phyloP scores from a whole-genome alignment of 92 coral and sea anemone genomes.

The Epizoanthus rinbou region DNA sequence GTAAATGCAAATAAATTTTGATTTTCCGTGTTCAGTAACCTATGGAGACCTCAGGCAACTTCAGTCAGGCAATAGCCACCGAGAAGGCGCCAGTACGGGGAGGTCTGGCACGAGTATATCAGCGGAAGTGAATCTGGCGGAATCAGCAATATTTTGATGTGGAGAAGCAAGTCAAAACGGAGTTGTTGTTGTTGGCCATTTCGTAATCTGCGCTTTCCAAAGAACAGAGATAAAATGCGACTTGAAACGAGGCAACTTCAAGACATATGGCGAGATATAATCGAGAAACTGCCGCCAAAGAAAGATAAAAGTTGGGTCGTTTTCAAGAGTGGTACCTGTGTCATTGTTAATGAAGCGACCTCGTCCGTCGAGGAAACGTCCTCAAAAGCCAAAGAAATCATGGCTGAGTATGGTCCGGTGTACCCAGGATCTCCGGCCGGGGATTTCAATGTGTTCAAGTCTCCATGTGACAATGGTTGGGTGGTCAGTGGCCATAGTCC shows the following conservation, averaged over 20 bases:
- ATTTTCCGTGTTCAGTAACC: neutral
- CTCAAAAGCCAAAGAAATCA: slow-evolving; percentile 65
- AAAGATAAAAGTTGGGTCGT: slow-evolving; percentile 69
- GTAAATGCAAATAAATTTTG: neutral
- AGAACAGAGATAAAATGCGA: slow-evolving; percentile 9
- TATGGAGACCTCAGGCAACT: no score
- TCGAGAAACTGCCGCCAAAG: slow-evolving; percentile 50
- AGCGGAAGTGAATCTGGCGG: slow-evolving; percentile 7
- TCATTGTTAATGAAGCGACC: slow-evolving; percentile 56
- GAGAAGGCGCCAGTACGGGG: neutral
- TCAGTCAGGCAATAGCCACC: neutral
- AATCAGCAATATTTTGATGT: neutral
- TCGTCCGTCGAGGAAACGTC: slow-evolving; percentile 51
- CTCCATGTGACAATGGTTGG: slow-evolving; percentile 58
- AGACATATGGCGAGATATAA: slow-evolving; percentile 61
- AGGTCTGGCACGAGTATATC: neutral
- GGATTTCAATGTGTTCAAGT: slow-evolving; percentile 55
- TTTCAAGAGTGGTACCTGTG: slow-evolving; percentile 68
- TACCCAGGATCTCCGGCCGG: slow-evolving; percentile 59
- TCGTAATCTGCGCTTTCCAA: neutral
- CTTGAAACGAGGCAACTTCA: slow-evolving; percentile 15
- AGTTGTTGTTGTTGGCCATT: neutral
- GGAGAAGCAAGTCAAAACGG: neutral
- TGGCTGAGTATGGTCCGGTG: slow-evolving; percentile 67
- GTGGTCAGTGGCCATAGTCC: slow-evolving; percentile 59